These are phyloP conservation scores for Oscheius sp. DNA, from an alignment of 2,888 invertebrate species.

Conservation along the genomic window DNA sequence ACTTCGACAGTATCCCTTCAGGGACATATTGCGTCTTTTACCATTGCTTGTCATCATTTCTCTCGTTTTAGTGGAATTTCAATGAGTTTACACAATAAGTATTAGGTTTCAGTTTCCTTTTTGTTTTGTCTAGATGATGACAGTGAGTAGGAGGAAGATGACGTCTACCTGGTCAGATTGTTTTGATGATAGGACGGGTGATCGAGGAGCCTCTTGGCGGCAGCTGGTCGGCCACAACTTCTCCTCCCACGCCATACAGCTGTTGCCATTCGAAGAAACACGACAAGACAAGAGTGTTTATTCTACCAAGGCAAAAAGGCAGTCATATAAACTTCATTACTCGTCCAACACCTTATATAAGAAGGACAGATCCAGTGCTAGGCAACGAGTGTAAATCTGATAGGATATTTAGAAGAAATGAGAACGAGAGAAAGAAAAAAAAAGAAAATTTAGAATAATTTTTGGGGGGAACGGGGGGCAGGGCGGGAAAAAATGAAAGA, in stretches of 20 bases:
- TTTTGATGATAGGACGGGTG: no score
- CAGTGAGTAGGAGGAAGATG: no score
- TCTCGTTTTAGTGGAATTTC: no score
- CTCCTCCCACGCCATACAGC: constrained; percentile 4
- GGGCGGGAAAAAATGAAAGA: not conserved
- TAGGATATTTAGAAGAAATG: constrained; percentile 12
- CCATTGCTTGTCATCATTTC: no score
- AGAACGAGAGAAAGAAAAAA: constrained; percentile 1
- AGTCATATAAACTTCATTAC: constrained; percentile 21
- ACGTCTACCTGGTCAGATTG: no score
- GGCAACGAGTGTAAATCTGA: constrained; percentile 28
- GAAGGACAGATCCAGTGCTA: constrained; percentile 27
- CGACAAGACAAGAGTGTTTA: not conserved
- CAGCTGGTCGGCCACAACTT: not conserved
- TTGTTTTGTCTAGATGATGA: no score
- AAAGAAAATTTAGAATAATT: not conserved
- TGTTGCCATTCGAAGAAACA: constrained; percentile 1
- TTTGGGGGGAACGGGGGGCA: constrained; percentile 14
- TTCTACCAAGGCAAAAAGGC: not conserved
- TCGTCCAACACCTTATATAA: constrained; percentile 28
- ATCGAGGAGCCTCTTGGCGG: no score
- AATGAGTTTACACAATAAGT: no score
- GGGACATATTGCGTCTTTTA: no score
- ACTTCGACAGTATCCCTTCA: no score
- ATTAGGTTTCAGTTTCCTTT: no score